These are phyloP conservation scores for Liolophura sinensis DNA, from an alignment of 1,140 invertebrate genomes.

Conservation along the genomic window DNA sequence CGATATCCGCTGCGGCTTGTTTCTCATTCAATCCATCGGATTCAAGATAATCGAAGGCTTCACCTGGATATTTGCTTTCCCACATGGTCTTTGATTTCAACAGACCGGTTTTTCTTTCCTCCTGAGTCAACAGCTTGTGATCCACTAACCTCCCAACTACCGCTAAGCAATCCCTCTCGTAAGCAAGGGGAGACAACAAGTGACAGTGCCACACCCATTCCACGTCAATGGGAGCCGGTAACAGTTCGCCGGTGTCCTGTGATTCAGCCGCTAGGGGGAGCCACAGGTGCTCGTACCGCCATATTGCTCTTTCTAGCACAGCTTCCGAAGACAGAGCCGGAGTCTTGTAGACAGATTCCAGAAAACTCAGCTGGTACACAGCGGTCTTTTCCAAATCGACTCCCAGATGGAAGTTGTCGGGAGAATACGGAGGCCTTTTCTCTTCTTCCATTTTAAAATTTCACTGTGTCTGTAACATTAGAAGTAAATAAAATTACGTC, in stretches of 20 bases:
- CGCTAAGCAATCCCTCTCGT: conserved; percentile 55
- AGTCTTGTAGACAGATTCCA: conserved; percentile 21
- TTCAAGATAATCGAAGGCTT: conserved; percentile 33
- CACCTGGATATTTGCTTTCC: conserved; percentile 35
- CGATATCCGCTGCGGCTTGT: too few species aligned
- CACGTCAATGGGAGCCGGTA: conserved; percentile 60
- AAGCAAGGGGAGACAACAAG: conserved; percentile 57
- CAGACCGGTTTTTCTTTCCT: conserved; percentile 23
- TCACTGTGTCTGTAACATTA: too few species aligned
- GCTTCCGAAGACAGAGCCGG: conserved; percentile 25
- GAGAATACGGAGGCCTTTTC: too few species aligned
- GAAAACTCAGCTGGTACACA: conserved; percentile 29
- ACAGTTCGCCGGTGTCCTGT: conserved; percentile 24
- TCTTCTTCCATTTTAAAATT: too few species aligned
- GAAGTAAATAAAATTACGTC: too few species aligned
- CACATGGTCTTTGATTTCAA: conserved; percentile 33
- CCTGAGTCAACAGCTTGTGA: conserved; percentile 51
- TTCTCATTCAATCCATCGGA: background rate
- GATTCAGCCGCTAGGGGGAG: conserved; percentile 57
- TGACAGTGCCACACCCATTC: conserved; percentile 64
- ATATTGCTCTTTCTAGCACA: conserved; percentile 46
- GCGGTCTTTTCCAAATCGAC: conserved; percentile 29
- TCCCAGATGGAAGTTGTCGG: conserved; percentile 20
- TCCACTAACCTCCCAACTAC: conserved; percentile 54
- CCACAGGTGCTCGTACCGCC: conserved; percentile 61